Conservation (phyloP, 2,888 invertebrate species). For the Lutraria lutraria region DNA sequence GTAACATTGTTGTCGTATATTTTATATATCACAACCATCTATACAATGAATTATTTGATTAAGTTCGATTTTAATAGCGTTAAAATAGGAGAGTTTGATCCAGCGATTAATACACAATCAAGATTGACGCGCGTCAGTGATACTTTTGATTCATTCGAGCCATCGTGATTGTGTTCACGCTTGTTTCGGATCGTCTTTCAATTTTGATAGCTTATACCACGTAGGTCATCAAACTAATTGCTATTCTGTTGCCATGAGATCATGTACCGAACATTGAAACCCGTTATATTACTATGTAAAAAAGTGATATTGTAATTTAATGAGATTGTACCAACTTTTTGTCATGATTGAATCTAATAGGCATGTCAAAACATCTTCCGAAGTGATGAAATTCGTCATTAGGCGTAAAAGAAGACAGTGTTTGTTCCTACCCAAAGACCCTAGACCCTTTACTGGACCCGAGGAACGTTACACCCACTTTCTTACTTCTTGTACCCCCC, state of each 20-base stretch:
- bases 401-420: neutral
- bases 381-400: neutral
- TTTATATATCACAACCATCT: conserved; percentile 45
- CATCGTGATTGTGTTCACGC: neutral
- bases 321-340: neutral
- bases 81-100: conserved; percentile 54
- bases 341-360: neutral
- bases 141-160: conserved; percentile 43
- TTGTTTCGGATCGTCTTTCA: conserved; percentile 40
- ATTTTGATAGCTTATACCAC: conserved; percentile 10
- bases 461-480: too few relatives aligned
- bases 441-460: too few relatives aligned
- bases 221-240: neutral
- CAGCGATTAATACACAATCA: conserved; percentile 49
- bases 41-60: conserved; percentile 44
- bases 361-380: neutral
- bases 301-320: neutral
- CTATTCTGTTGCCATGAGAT: neutral
- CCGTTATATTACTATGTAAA: conserved; percentile 5
- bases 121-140: conserved; percentile 34
- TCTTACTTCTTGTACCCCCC: too few relatives aligned
- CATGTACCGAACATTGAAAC: neutral
- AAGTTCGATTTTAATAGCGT: conserved; percentile 58
- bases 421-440: too few relatives aligned
- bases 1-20: conserved; percentile 33